These are phyloP conservation scores for Echeneis naucrates DNA, from an alignment of 2,797 vertebrate species.

Conservation along the genomic window DNA sequence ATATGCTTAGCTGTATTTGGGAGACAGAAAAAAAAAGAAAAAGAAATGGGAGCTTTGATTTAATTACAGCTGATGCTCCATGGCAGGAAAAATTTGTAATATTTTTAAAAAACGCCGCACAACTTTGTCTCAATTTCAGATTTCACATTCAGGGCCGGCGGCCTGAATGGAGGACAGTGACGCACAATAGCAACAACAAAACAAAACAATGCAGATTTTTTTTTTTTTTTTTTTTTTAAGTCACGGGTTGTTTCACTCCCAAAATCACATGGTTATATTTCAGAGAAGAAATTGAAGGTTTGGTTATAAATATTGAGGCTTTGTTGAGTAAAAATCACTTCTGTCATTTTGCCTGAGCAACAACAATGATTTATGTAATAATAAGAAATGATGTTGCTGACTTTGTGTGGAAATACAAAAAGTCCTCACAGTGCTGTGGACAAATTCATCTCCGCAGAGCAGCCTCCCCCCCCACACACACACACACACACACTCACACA, in stretches of 20 bases:
- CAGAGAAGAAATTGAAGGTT: constrained; percentile 24
- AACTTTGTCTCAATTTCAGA: constrained; percentile 30
- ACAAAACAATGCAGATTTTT: constrained; percentile 46
- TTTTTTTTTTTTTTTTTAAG: no score
- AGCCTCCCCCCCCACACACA: no score
- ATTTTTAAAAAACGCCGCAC: constrained; percentile 6
- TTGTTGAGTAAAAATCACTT: constrained; percentile 42
- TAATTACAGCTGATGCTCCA: constrained; percentile 34
- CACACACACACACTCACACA: no score
- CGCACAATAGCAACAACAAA: constrained; percentile 58
- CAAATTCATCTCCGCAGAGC: constrained; percentile 26
- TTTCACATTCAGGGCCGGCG: constrained; percentile 23
- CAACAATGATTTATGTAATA: constrained; percentile 18
- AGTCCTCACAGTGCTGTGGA: constrained; percentile 28
- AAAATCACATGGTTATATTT: constrained; percentile 37
- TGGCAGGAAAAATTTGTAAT: constrained; percentile 37
- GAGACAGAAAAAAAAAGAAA: neutral
- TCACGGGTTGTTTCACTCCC: constrained; percentile 33
- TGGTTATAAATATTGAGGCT: constrained; percentile 11
- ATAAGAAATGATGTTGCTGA: constrained; percentile 20
- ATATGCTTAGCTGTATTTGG: constrained; percentile 41
- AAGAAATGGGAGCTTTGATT: constrained; percentile 20
- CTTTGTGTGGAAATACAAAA: constrained; percentile 15
- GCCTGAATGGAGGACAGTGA: constrained; percentile 52
- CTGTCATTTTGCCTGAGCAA: constrained; percentile 49